Evolutionary conservation across 2,888 invertebrate genomes (phyloP), one percentile per base, ranked within the genome.

Genomic region (Volucella inanis): DNA sequence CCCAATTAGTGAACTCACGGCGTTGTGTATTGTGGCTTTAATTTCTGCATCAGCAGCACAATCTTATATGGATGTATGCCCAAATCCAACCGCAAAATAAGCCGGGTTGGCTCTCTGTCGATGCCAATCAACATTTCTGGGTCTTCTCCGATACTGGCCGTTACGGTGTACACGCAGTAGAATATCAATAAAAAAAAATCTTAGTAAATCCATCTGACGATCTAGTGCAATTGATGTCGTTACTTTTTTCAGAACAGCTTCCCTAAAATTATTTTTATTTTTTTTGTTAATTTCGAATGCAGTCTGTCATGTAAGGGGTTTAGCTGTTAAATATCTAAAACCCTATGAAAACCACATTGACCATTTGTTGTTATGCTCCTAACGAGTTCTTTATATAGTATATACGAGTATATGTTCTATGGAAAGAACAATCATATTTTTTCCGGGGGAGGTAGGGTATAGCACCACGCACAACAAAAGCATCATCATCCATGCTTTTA

Each of bases 401-500:
- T n/a, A n/a, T n/a, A n/a, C n/a, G n/a, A n/a, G n/a, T 39, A 45
- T 18, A 52, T n/a, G 12, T 38, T 11, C 8, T 14, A 18, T 10
- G 0, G 38, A 38, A 74, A 67, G 41, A n/a, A 14, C 3, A 6
- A 39, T 8, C 43, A 0, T 41, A n/a, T 2, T 59, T 8, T 57
- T 22, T n/a, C 8, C 22, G 10, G 54, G 39, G 11, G 43, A 18
- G 72, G 72, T 52, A 59, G 52, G 57, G 52, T 59, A 15, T 18
- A 57, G 10, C 39, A 71, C 22, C 22, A 68, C 45, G 67, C 18
- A 59, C 31, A 74, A 38, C 64, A 75, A 11, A 70, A 71, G 12
- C 55, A 83, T 45, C 55, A 77, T 67, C 59, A 59, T 22, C 67
- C 55, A 65, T 38, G 59, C 45, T 62, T 54, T 49, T 64, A 71